phyloP scores from a whole-genome alignment of 2,888 invertebrate genomes.

The Bembecia ichneumoniformis region DNA sequence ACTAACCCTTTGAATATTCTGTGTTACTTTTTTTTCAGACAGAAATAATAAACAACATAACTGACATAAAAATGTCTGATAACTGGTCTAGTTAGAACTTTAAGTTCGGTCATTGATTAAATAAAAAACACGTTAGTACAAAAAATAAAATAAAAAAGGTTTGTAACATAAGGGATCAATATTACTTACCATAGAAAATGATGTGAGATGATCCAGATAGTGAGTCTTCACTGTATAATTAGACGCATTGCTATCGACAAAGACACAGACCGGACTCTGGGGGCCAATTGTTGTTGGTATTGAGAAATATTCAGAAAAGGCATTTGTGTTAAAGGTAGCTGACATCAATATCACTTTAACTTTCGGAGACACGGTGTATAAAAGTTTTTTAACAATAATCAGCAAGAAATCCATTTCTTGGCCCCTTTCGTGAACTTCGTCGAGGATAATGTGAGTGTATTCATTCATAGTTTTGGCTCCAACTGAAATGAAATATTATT shows the following conservation, averaged over 20 bases:
- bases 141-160: too few species aligned
- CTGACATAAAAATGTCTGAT: too few species aligned
- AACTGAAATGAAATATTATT: constrained; percentile 44
- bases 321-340: constrained; percentile 86
- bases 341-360: constrained; percentile 86
- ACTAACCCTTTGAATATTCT: too few species aligned
- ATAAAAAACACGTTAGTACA: neutral
- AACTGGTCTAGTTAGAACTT: too few species aligned
- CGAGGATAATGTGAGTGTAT: constrained; percentile 91
- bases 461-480: constrained; percentile 77
- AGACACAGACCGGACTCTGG: constrained; percentile 46
- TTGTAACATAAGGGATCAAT: too few species aligned
- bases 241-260: constrained; percentile 57
- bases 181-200: constrained; percentile 59
- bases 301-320: constrained; percentile 79
- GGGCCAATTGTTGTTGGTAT: constrained; percentile 32
- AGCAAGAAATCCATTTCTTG: constrained; percentile 93
- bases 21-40: too few species aligned
- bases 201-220: constrained; percentile 72
- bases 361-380: constrained; percentile 66
- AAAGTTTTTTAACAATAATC: constrained; percentile 83
- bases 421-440: constrained; percentile 95
- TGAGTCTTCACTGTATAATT: constrained; percentile 73
- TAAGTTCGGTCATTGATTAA: too few species aligned
- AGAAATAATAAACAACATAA: too few species aligned